Conservation (phyloP, 2,888 invertebrate species). For the Chrysolina oricalcia region DNA sequence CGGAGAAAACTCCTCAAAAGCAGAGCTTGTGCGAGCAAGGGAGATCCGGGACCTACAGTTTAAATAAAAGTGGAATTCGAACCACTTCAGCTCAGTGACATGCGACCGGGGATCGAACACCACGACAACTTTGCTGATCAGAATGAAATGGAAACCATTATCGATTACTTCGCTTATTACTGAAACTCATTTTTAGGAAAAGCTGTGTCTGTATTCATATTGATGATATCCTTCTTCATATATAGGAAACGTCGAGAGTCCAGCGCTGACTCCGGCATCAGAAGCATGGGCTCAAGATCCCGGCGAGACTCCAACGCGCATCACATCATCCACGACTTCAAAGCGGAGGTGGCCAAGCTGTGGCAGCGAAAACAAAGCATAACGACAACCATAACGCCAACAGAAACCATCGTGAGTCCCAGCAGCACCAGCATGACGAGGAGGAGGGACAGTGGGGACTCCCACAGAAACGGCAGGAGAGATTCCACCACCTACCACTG, state of each 20-base stretch:
- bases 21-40: too few species aligned
- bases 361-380: constrained; percentile 79
- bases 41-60: too few species aligned
- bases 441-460: constrained; percentile 73
- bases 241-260: constrained; percentile 86
- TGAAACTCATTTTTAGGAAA: too few species aligned
- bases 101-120: too few species aligned
- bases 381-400: constrained; percentile 70
- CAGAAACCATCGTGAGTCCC: constrained; percentile 68
- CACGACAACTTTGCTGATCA: too few species aligned
- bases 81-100: too few species aligned
- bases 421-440: constrained; percentile 54
- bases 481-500: constrained; percentile 79
- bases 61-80: too few species aligned
- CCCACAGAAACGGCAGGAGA: constrained; percentile 69
- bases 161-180: too few species aligned
- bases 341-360: constrained; percentile 81
- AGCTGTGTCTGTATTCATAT: not conserved
- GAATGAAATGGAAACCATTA: too few species aligned
- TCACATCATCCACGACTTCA: constrained; percentile 78
- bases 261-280: constrained; percentile 89
- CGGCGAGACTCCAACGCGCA: constrained; percentile 80
- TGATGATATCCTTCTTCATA: not conserved
- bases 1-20: too few species aligned
- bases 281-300: constrained; percentile 80